phyloP scores from a whole-genome alignment of 2,888 invertebrate genomes.

The Ernsta delagoae region DNA sequence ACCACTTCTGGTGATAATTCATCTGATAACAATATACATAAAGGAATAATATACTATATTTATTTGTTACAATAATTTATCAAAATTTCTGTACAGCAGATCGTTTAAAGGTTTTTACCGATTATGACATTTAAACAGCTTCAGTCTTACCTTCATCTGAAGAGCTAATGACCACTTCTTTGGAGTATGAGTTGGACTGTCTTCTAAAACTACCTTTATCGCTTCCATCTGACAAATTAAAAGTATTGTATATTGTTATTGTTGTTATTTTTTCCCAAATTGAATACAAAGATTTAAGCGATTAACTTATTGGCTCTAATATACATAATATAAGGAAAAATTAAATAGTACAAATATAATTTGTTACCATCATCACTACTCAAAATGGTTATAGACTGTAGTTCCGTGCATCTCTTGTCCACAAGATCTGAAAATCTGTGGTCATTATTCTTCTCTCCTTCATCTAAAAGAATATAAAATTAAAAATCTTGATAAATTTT shows the following conservation, averaged over 20 bases:
- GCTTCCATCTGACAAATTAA: too few species aligned
- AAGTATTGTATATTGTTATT: too few species aligned
- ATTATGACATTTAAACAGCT: neutral
- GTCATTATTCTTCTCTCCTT: slow-evolving; percentile 43
- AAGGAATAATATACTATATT: neutral
- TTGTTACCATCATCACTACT: slow-evolving; percentile 69
- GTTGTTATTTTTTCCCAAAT: too few species aligned
- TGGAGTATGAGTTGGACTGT: slow-evolving; percentile 50
- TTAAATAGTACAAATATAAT: too few species aligned
- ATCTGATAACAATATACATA: slow-evolving; percentile 41
- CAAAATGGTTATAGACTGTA: slow-evolving; percentile 49
- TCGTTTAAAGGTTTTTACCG: too few species aligned
- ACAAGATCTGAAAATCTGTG: slow-evolving; percentile 45
- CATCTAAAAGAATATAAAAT: slow-evolving; percentile 48
- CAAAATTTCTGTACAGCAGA: too few species aligned
- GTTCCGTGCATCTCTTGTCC: slow-evolving; percentile 49
- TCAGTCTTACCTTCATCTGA: slow-evolving; percentile 63
- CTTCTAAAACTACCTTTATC: slow-evolving; percentile 40
- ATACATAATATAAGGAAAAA: too few species aligned
- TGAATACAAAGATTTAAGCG: too few species aligned
- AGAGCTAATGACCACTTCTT: slow-evolving; percentile 59
- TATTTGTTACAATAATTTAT: too few species aligned
- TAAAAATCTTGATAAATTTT: too few species aligned
- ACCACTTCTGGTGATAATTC: slow-evolving; percentile 71
- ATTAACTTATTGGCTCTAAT: too few species aligned